These are phyloP conservation scores for Chesias legatella DNA, from an alignment of 2,888 invertebrate genomes.

Conservation along the genomic window DNA sequence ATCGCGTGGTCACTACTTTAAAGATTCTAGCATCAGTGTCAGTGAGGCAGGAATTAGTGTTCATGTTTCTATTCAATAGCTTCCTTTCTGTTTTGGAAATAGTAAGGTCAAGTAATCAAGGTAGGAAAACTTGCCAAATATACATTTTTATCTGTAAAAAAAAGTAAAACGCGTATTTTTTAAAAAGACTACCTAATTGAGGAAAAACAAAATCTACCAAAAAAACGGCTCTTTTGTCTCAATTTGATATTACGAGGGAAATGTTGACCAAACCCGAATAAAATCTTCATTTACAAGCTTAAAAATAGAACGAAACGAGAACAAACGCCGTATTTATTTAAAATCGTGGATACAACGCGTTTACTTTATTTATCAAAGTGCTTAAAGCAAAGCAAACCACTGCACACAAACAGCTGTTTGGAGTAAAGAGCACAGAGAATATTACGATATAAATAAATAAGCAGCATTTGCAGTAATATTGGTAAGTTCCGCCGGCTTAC, in stretches of 20 bases:
- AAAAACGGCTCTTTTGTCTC: constrained; percentile 12
- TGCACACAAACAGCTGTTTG: background rate
- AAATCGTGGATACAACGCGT: too few species aligned
- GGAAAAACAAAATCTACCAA: constrained; percentile 13
- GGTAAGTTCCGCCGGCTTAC: constrained; percentile 56
- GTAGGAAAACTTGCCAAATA: too few species aligned
- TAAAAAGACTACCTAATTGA: constrained; percentile 14
- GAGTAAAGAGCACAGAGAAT: background rate
- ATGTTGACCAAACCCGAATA: constrained; percentile 12
- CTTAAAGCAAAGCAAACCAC: too few species aligned
- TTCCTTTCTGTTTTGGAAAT: too few species aligned
- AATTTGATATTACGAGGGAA: constrained; percentile 8
- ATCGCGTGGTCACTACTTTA: too few species aligned
- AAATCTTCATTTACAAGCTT: constrained; percentile 12
- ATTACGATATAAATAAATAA: constrained; percentile 51
- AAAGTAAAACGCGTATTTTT: constrained; percentile 6
- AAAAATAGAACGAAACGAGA: constrained; percentile 8
- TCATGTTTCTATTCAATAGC: too few species aligned
- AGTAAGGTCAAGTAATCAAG: too few species aligned
- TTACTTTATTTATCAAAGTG: too few species aligned
- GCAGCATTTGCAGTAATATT: constrained; percentile 52
- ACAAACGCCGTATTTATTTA: background rate
- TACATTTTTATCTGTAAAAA: too few species aligned
- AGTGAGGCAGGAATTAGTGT: too few species aligned
- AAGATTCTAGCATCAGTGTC: too few species aligned